Conservation (phyloP, 2,797 vertebrate genomes). For the Mormyrus hasselquistii region DNA sequence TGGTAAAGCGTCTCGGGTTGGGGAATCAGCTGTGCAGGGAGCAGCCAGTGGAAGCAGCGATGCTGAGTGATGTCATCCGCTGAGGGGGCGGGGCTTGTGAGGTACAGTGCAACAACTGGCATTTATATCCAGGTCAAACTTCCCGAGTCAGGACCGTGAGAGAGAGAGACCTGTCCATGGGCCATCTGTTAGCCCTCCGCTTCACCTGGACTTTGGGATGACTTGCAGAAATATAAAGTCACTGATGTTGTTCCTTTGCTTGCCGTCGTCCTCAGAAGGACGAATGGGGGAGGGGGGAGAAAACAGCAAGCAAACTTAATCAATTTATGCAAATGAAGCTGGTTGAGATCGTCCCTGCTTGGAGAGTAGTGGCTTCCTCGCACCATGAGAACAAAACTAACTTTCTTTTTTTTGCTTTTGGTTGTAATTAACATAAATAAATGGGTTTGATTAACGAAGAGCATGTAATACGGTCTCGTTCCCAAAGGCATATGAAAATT, state of each 20-base stretch:
- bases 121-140: not conserved
- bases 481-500: slow-evolving; percentile 11
- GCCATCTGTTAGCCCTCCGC: not conserved
- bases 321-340: slow-evolving; percentile 38
- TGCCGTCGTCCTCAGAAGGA: not conserved
- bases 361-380: not conserved
- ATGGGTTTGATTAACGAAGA: not conserved
- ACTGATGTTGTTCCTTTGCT: not conserved
- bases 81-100: not conserved
- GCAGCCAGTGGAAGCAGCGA: not conserved
- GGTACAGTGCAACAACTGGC: not conserved
- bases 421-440: slow-evolving; percentile 11
- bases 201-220: not conserved
- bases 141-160: not conserved
- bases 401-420: not conserved
- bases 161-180: not conserved
- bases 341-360: slow-evolving; percentile 18
- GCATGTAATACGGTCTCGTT: not conserved
- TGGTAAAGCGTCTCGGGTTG: not conserved
- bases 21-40: not conserved
- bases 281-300: not conserved
- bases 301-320: slow-evolving; percentile 3
- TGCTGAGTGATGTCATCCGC: not conserved
- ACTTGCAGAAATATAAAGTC: not conserved
- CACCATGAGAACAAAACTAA: not conserved